Percentiles rank a stretch among this genome's conserved stretches.
Evolutionary conservation across 2,797 vertebrate species (phyloP).

Genomic region (Sardinella longiceps): DNA sequence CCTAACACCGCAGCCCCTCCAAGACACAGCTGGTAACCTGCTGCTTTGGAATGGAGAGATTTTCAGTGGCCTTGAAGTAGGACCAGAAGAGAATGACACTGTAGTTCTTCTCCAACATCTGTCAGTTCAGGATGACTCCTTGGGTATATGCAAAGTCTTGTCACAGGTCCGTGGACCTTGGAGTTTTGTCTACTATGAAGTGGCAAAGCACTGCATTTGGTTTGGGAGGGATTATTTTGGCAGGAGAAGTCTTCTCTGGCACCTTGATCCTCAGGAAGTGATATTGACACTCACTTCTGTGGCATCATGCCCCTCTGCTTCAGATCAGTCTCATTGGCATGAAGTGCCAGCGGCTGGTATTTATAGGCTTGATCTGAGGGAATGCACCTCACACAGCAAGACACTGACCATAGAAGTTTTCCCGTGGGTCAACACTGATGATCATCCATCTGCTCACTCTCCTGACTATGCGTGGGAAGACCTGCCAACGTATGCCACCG

Average conservation of each 20-base stretch:
- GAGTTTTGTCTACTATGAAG: conserved; percentile 90
- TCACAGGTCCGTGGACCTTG: conserved; percentile 84
- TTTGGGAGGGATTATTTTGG: conserved; percentile 96
- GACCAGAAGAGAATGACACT: conserved; percentile 82
- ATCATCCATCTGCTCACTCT: conserved; percentile 35
- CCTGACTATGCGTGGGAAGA: conserved; percentile 54
- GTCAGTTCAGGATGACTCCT: conserved; percentile 67
- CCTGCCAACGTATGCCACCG: conserved; percentile 66
- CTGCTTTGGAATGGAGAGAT: conserved; percentile 96
- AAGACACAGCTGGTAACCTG: conserved; percentile 79
- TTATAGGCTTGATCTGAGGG: conserved; percentile 83
- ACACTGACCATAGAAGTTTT: conserved; percentile 76
- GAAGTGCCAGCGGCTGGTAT: conserved; percentile 89
- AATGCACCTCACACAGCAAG: conserved; percentile 48
- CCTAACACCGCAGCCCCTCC: conserved; percentile 85
- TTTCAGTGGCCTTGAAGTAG: conserved; percentile 82
- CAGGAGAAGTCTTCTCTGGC: conserved; percentile 92
- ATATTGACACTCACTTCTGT: conserved; percentile 80
- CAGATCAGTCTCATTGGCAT: conserved; percentile 67
- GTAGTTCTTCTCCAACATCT: conserved; percentile 75
- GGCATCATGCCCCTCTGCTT: conserved; percentile 49
- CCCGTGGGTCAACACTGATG: conserved; percentile 75
- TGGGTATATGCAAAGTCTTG: conserved; percentile 78
- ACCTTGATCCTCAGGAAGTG: conserved; percentile 57
- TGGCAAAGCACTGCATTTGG: conserved; percentile 81